phyloP scores from a whole-genome alignment of 2,888 invertebrate species.

The Gari tellinella region DNA sequence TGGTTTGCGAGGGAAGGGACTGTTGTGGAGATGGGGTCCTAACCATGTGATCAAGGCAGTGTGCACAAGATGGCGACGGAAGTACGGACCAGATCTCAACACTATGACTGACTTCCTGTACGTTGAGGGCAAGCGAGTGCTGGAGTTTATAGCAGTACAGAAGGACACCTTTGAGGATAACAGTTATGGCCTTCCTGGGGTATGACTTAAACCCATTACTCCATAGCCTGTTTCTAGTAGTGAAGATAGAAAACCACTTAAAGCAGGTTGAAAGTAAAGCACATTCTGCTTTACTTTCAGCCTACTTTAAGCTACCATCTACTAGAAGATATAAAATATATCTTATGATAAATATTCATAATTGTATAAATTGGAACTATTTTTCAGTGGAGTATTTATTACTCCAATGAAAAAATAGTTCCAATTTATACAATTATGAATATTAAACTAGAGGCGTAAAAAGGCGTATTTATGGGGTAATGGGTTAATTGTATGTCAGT shows the following conservation, averaged over 20 bases:
- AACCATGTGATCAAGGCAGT: slow-evolving; percentile 83
- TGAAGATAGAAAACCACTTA: too few relatives aligned
- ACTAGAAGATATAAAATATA: too few relatives aligned
- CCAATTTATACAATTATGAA: too few relatives aligned
- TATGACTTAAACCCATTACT: too few relatives aligned
- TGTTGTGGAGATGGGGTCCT: slow-evolving; percentile 84
- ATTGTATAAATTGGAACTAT: too few relatives aligned
- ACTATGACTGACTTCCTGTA: slow-evolving; percentile 62
- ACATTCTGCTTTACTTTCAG: not conserved
- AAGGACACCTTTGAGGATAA: slow-evolving; percentile 65
- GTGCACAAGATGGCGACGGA: slow-evolving; percentile 81
- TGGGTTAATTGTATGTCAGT: too few relatives aligned
- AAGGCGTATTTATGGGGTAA: too few relatives aligned
- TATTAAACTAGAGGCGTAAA: too few relatives aligned
- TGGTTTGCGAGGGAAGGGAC: slow-evolving; percentile 82
- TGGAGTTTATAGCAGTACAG: slow-evolving; percentile 76
- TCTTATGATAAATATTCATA: too few relatives aligned
- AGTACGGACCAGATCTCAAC: slow-evolving; percentile 64
- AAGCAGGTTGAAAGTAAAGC: not conserved
- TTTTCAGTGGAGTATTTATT: not conserved
- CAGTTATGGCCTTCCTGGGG: slow-evolving; percentile 75
- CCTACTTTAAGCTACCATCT: too few relatives aligned
- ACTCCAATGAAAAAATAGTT: too few relatives aligned
- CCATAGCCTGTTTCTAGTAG: too few relatives aligned
- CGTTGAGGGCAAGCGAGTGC: slow-evolving; percentile 76